Conservation (phyloP, 2,113 vertebrate species). For the Pluvialis apricaria region DNA sequence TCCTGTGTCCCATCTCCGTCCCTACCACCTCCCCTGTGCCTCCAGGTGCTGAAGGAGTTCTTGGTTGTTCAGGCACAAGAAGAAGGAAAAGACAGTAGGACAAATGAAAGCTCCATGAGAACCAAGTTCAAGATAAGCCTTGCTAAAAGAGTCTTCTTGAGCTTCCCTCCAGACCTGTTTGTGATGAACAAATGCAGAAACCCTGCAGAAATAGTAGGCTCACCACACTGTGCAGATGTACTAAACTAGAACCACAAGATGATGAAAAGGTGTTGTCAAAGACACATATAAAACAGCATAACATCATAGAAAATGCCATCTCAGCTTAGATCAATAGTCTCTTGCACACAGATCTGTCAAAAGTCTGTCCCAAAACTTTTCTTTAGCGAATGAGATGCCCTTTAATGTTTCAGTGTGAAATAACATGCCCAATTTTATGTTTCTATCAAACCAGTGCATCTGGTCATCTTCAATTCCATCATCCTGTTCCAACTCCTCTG, state of each 20-base stretch:
- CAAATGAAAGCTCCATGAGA: background rate
- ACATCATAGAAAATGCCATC: background rate
- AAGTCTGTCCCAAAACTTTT: background rate
- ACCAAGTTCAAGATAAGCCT: background rate
- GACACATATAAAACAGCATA: background rate
- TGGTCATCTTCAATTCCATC: fast-evolving
- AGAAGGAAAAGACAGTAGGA: background rate
- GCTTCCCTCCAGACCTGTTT: background rate
- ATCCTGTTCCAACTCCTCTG: background rate
- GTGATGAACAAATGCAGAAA: background rate
- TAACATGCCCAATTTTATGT: background rate
- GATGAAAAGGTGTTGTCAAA: background rate
- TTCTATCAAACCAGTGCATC: background rate
- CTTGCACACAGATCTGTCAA: background rate
- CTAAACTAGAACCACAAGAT: background rate
- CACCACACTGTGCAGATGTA: background rate
- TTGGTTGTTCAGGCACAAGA: background rate
- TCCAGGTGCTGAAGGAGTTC: background rate
- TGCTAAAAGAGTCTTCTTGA: background rate
- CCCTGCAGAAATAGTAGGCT: background rate
- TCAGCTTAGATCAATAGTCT: background rate
- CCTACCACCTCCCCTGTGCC: background rate
- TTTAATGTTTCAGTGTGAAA: background rate
- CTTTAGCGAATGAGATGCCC: background rate
- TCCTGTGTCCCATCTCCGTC: background rate